Evolutionary conservation across 2,113 vertebrate genomes (phyloP), one percentile per base, ranked within the genome.

Genomic region (Dicentrarchus labrax): DNA sequence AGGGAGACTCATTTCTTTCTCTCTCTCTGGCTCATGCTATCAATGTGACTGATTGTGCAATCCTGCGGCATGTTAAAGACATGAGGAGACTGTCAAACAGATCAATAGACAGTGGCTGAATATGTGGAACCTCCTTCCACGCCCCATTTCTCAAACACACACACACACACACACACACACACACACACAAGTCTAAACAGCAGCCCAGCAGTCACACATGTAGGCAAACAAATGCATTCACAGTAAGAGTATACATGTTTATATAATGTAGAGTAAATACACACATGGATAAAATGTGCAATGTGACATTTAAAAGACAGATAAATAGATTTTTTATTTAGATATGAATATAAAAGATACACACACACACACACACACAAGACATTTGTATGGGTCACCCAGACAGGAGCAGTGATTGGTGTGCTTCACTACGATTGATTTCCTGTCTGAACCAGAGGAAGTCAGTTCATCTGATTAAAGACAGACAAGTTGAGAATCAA

Each of bases 1-100:
- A 24, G 17, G 60, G 22, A 76, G 71, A 43, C 51, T 47, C 61
- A 54, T 56, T 65, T 80, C 69, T 73, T 19, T 72, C 84, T 66
- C 78, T 30, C 75, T 67, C 74, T 68, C 56, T 12, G 43, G 76
- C 74, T 84, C 82, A 38, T 17, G 60, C 88, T 83, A 89, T 92
- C 91, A 92, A 89, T 91, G 89, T 93, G 90, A 92, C 88, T 89
- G 88, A 92, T 93, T 92, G 89, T 92, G 90, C 88, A 90, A 91
- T 89, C 91, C 86, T 21, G 82, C 72, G n/a, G 89, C 73, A 70
- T 82, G 91, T 92, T 90, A 86, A 84, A 90, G 90, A 89, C 90
- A 93, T 88, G 91, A 91, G 88, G 81, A 89, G 92, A 93, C 90
- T 93, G 90, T 92, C 92, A 94, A 94, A 85, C 88, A 92, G 92